Percentiles rank a stretch among this genome's conserved stretches.
Conservation (phyloP, 37 sponge, comb jelly and placozoan genomes). For the Sycon ciliatum region DNA sequence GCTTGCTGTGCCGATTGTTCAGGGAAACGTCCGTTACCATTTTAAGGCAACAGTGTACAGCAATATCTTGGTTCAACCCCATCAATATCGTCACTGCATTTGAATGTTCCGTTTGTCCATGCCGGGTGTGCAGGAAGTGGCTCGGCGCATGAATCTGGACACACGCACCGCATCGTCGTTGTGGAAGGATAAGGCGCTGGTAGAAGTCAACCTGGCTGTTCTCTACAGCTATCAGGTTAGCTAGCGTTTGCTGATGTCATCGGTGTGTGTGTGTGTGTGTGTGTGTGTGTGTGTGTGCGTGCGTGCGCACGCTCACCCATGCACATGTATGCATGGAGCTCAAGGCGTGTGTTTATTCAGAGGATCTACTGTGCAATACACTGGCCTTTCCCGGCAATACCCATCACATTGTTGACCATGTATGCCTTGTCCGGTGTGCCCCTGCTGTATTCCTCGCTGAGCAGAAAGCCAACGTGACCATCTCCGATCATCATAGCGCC, state of each 20-base stretch:
- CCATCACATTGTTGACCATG: neutral
- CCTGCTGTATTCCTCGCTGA: too few species aligned
- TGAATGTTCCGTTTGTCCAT: too few species aligned
- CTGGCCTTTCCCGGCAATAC: neutral
- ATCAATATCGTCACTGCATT: too few species aligned
- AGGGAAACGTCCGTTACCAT: neutral
- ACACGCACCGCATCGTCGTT: slow-evolving; percentile 38
- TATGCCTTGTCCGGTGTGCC: neutral
- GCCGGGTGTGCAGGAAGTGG: too few species aligned
- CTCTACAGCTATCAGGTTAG: slow-evolving; percentile 77
- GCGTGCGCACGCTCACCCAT: neutral
- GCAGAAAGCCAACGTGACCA: slow-evolving; percentile 56
- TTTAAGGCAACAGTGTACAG: too few species aligned
- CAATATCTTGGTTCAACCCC: too few species aligned
- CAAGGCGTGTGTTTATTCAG: neutral
- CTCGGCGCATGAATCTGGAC: slow-evolving; percentile 56
- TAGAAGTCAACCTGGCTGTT: slow-evolving; percentile 72
- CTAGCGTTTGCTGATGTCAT: too few species aligned
- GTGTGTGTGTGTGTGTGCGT: neutral
- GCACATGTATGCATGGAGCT: too few species aligned
- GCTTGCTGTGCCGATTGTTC: too few species aligned
- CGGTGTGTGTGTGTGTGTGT: too few species aligned
- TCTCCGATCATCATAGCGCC: slow-evolving; percentile 69
- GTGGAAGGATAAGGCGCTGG: slow-evolving; percentile 78
- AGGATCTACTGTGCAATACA: too few species aligned